These are phyloP conservation scores for Torymus auratus DNA, from an alignment of 2,888 invertebrate genomes.

Conservation along the genomic window DNA sequence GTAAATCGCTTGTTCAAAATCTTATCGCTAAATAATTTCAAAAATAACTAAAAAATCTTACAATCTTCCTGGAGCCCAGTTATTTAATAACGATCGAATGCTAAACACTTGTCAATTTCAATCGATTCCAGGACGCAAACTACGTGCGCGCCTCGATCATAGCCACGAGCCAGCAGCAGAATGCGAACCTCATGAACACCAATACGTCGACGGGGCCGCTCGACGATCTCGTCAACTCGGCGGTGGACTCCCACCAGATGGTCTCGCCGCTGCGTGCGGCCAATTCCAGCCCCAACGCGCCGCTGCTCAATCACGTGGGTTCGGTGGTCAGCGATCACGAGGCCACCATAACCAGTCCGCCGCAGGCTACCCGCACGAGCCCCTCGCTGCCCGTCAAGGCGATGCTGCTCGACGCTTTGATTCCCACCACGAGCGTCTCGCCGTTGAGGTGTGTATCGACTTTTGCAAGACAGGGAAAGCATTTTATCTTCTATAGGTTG, in stretches of 20 bases:
- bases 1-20: no score
- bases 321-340: conserved; percentile 71
- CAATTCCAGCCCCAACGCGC: conserved; percentile 74
- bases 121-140: conserved; percentile 42
- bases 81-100: no score
- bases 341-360: conserved; percentile 59
- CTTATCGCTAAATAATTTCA: no score
- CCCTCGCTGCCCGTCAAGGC: conserved; percentile 83
- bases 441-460: conserved; percentile 32
- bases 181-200: conserved; percentile 64
- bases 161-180: conserved; percentile 68
- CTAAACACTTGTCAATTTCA: no score
- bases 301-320: conserved; percentile 71
- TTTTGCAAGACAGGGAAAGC: no score
- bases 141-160: conserved; percentile 70
- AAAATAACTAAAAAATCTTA: no score
- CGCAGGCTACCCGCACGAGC: conserved; percentile 67
- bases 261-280: conserved; percentile 71
- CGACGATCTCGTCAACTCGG: conserved; percentile 78
- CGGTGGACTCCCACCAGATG: conserved; percentile 78
- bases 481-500: no score
- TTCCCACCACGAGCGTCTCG: conserved; percentile 61
- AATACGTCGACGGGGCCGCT: conserved; percentile 20
- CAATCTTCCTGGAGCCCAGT: no score
- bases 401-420: conserved; percentile 84